These are phyloP conservation scores for Lerema accius DNA, from an alignment of 1,140 invertebrate genomes.

Conservation along the genomic window DNA sequence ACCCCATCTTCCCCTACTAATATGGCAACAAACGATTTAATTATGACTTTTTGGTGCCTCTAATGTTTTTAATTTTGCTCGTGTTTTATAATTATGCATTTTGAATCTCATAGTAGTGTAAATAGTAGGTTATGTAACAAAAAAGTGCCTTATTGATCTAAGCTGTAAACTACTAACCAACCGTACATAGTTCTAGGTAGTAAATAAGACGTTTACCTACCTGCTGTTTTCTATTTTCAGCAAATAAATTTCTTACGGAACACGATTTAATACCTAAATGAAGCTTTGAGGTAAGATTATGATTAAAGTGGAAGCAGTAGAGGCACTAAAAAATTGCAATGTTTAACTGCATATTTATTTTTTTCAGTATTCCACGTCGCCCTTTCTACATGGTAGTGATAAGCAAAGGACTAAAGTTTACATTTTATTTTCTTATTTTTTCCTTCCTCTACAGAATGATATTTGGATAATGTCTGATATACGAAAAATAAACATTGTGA, in stretches of 20 bases:
- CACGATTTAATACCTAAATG: slow-evolving; percentile 21
- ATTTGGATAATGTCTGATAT: slow-evolving; percentile 45
- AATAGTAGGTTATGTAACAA: too few species aligned
- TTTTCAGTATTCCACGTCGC: slow-evolving; percentile 60
- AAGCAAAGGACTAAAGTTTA: slow-evolving; percentile 59
- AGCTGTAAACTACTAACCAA: too few species aligned
- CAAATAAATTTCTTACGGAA: slow-evolving; percentile 42
- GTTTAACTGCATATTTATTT: slow-evolving; percentile 3
- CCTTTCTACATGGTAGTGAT: slow-evolving; percentile 51
- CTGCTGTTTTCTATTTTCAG: slow-evolving; percentile 55
- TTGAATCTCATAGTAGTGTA: too few species aligned
- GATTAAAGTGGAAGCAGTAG: neutral
- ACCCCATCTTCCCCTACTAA: too few species aligned
- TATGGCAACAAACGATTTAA: too few species aligned
- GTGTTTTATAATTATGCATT: too few species aligned
- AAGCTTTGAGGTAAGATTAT: slow-evolving; percentile 43
- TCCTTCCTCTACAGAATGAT: slow-evolving; percentile 64
- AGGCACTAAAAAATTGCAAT: slow-evolving; percentile 11
- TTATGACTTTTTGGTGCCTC: too few species aligned
- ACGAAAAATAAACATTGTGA: slow-evolving; percentile 2
- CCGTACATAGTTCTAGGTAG: slow-evolving; percentile 6
- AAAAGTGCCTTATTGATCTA: too few species aligned
- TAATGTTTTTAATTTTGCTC: too few species aligned
- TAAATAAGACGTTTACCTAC: slow-evolving; percentile 19
- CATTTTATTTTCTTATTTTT: slow-evolving; percentile 69